Evolutionary conservation across 2,888 invertebrate species (phyloP), one percentile per base, ranked within the genome.

Genomic region (Drosophila kanekoi): DNA sequence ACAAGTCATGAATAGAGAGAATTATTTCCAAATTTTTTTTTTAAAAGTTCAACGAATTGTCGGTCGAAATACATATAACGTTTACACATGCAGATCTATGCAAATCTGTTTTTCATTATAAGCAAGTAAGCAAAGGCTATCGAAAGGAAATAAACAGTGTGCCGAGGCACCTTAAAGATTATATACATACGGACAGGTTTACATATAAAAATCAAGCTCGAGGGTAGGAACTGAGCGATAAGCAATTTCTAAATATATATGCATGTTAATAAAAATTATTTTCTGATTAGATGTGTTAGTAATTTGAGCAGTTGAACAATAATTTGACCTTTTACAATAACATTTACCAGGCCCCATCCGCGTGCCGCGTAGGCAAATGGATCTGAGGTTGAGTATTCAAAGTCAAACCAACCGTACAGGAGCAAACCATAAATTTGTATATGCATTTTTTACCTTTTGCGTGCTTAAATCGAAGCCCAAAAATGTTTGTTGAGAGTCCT

Each of bases 391-490:
- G 10, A 49, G 9, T 23, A 18, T 16, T 14, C 13, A 61, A 48
- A 18, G 45, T 32, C 13, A 32, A 2, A 5, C 2, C 16, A 14
- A 6, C 0, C 14, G 5, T 11, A 40, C 11, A 11, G 16, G 9
- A 1, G 11, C 4, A 11, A 59, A n/a, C n/a, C n/a, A n/a, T n/a
- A n/a, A n/a, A 16, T 9, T n/a, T 13, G 2, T 28, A 4, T 14
- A 9, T 32, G n/a, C 28, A 35, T 43, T 28, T 1, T 32, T 81
- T 65, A 91, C 97, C 95, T 96, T 96, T 93, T 97, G 97, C 18
- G 97, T 97, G 92, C 97, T 97, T 91, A 97, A 94, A 94, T 97
- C 97, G 87, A 97, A 94, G 64, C 97, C 97, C 87, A 97, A 94
- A 93, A 95, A 97, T 81, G 95, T 95, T 51, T 72, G 70, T 13